These are phyloP conservation scores for Nanorana parkeri DNA, from an alignment of 2,113 vertebrate species.

Conservation along the genomic window DNA sequence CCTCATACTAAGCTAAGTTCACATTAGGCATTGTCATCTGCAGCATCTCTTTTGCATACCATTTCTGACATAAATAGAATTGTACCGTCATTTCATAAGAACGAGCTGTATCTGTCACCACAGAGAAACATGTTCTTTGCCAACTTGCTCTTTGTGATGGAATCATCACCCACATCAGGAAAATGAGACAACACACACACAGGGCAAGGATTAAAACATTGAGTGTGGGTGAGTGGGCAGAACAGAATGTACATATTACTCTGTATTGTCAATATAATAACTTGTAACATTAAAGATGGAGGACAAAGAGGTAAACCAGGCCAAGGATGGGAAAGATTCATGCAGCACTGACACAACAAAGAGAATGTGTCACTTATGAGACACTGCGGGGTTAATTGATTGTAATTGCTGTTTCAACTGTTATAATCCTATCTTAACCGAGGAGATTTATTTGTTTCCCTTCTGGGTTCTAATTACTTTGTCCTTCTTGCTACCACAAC, in stretches of 20 bases:
- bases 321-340: not conserved
- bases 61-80: not conserved
- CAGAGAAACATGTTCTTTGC: slow-evolving; percentile 17
- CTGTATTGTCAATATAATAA: slow-evolving; percentile 6
- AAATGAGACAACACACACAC: not conserved
- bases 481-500: too few relatives aligned
- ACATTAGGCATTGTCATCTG: not conserved
- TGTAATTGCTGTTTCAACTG: not conserved
- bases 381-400: not conserved
- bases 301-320: not conserved
- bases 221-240: slow-evolving; percentile 9
- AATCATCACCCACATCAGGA: slow-evolving; percentile 24
- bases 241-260: slow-evolving; percentile 7
- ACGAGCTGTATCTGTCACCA: not conserved
- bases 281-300: not conserved
- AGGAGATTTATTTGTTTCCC: not conserved
- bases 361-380: not conserved
- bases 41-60: too few relatives aligned
- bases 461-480: too few relatives aligned
- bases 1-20: too few relatives aligned
- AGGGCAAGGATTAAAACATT: slow-evolving; percentile 9
- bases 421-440: not conserved
- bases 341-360: not conserved
- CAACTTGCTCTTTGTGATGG: not conserved
- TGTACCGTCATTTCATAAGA: not conserved